A percentile compares a stretch with the other conserved stretches of the same genome.
Evolutionary conservation across 2,797 vertebrate species (phyloP).

Genomic region (Acropternis orthonyx): DNA sequence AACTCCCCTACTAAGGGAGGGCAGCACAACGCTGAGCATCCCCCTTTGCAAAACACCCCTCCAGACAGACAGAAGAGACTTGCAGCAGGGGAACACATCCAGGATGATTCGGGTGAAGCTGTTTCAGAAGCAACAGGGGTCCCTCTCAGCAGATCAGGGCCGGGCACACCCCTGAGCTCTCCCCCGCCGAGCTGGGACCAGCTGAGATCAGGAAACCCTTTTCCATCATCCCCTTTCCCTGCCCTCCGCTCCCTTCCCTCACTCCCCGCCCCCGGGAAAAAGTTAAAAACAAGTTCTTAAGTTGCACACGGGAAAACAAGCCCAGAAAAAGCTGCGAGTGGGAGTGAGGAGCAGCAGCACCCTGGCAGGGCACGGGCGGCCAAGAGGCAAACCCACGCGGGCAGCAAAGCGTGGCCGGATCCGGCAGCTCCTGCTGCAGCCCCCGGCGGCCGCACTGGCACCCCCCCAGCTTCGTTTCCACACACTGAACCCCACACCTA

Average conservation of each 20-base stretch:
- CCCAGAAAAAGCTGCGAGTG: conserved; percentile 13
- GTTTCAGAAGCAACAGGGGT: not conserved
- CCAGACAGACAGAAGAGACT: fast-evolving
- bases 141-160: fast-evolving
- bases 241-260: not conserved
- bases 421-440: not conserved
- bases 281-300: conserved; percentile 24
- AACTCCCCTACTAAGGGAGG: fast-evolving
- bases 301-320: not conserved
- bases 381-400: not conserved
- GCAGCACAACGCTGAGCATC: fast-evolving
- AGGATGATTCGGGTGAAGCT: fast-evolving
- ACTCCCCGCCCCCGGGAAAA: not conserved
- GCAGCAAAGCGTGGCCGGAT: fast-evolving
- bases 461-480: fast-evolving
- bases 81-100: fast-evolving
- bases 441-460: not conserved
- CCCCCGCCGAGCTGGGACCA: not conserved
- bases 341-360: conserved; percentile 27
- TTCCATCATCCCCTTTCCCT: not conserved
- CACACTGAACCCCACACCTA: fast-evolving
- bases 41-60: not conserved
- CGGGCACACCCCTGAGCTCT: fast-evolving
- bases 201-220: not conserved
- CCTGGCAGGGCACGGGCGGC: not conserved